Evolutionary conservation across 2,888 invertebrate genomes (phyloP), one percentile per base, ranked within the genome.

Genomic region (Plagodis dolabraria): DNA sequence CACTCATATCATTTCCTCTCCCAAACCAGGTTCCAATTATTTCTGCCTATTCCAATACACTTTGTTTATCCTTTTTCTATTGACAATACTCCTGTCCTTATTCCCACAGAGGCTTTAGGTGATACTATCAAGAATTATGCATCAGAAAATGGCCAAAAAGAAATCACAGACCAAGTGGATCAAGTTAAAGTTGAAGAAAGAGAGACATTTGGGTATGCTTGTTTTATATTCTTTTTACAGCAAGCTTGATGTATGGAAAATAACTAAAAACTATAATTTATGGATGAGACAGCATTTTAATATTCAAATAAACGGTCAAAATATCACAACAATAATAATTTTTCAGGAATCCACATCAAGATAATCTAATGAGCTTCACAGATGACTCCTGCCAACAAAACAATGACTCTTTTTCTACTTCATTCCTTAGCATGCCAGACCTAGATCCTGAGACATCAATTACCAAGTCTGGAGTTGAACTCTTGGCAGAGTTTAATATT

Each of bases 351-450:
- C 53, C 70, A 44, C 65, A 80, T 56, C 81, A 85, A 72, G 83
- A 83, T 60, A 75, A 65, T 53, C 64, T 87, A 50, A 83, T 86
- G 63, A 74, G 71, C 60, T 90, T 85, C 60, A 79, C 80, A 69
- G 82, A 83, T 68, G 85, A 82, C 33, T 64, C 80, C 56, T 79
- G 79, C 64, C 84, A 78, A 55, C 85, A 82, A 63, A 79, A 69
- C 60, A 78, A 72, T 77, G 87, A 85, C 51, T 80, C 76, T 52
- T 87, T 86, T 61, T 68, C 85, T 33, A 66, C 70, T 47, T 85
- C 86, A 63, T 89, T 89, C 68, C 66, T 91, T 49, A 90, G 79
- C 63, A 91, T 91, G 90, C 90, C 91, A 64, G 88, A 90, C 12
- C 76, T 92, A 34, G 87, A 87, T 56, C 53, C 83, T 47, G 87